Base-by-base conservation (phyloP, 1,140 invertebrate species). In the Stenopsyche tienmushanensis region DNA sequence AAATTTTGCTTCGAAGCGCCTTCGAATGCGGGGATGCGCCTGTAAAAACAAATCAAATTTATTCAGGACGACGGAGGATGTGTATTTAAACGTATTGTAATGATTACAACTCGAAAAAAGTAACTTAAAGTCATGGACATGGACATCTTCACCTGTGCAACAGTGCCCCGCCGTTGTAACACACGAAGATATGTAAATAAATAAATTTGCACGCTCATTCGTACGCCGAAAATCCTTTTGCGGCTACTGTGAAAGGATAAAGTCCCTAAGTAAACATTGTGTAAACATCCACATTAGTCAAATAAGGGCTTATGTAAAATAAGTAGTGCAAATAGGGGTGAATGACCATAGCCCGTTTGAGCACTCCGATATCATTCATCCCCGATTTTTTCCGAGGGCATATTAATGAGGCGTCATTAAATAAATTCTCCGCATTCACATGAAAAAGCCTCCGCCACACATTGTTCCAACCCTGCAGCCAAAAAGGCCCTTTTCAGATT, bases 251-350 rank as follows among this genome's bases (percentile, higher is more conserved):
- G 2, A 23, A 18, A n/a, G 42, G 39, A 29, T 17, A 9, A 2
- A n/a, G 42, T 13, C 23, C 23, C 18, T 1, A 17, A 17, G 42
- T 41, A 60, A 60, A 60, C 42, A 60, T 60, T 47, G 42, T 47
- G 25, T 29, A 49, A 60, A 60, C 44, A 42, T 60, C 42, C 41
- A 49, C 57, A 60, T 60, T 60, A 60, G 57, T 60, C 57, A 60
- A 60, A 60, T 60, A 60, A 47, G 57, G 57, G 57, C 23, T 24
- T 60, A 25, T 60, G 57, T 60, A 20, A 15, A 45, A 7, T 47
- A 10, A 8, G n/a, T 5, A 47, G 10, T 47, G 57, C 57, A 60
- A 60, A 60, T 60, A 60, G 24, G 57, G 57, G 57, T 57, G 34
- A 57, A 57, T 25, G 53, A 41, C 34, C 26, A 57, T 25, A 57